Evolutionary conservation across 2,797 vertebrate species (phyloP).

Genomic region (Remorina albescens): DNA sequence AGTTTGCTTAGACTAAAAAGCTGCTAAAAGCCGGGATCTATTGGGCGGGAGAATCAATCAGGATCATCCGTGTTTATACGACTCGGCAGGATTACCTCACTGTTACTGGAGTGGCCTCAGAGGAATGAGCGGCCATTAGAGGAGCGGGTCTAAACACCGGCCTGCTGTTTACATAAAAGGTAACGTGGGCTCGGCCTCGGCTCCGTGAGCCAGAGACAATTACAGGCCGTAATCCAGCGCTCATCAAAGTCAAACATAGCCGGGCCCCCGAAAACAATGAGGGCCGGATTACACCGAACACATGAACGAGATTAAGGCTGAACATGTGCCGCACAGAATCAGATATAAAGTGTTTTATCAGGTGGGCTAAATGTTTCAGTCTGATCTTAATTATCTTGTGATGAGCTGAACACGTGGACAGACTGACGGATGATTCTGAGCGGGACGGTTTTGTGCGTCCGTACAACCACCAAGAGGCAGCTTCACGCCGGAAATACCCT

Average conservation of each 20-base stretch:
- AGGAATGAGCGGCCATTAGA: conserved; percentile 78
- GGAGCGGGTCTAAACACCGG: conserved; percentile 78
- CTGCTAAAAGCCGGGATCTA: conserved; percentile 80
- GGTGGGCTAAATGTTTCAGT: too few relatives aligned
- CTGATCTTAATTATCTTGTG: too few relatives aligned
- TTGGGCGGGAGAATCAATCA: conserved; percentile 76
- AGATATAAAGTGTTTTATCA: neutral
- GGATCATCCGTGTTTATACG: conserved; percentile 80
- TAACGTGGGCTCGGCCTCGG: conserved; percentile 63
- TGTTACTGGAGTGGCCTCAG: conserved; percentile 74
- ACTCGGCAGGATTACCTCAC: conserved; percentile 80
- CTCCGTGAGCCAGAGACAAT: conserved; percentile 70
- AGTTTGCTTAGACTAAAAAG: conserved; percentile 73
- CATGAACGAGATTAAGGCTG: conserved; percentile 32
- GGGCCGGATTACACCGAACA: conserved; percentile 38
- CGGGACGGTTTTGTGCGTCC: too few relatives aligned
- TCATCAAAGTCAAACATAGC: conserved; percentile 69
- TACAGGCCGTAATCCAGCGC: conserved; percentile 62
- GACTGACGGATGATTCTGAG: too few relatives aligned
- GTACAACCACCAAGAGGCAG: too few relatives aligned
- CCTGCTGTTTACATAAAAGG: conserved; percentile 79
- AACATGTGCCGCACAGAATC: conserved; percentile 27
- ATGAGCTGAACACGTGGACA: too few relatives aligned
- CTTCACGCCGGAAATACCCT: too few relatives aligned
- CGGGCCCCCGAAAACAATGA: conserved; percentile 60